A percentile compares a stretch with the other conserved stretches of the same genome.
Conservation (phyloP, 2,113 vertebrate genomes). For the Edolisoma coerulescens region DNA sequence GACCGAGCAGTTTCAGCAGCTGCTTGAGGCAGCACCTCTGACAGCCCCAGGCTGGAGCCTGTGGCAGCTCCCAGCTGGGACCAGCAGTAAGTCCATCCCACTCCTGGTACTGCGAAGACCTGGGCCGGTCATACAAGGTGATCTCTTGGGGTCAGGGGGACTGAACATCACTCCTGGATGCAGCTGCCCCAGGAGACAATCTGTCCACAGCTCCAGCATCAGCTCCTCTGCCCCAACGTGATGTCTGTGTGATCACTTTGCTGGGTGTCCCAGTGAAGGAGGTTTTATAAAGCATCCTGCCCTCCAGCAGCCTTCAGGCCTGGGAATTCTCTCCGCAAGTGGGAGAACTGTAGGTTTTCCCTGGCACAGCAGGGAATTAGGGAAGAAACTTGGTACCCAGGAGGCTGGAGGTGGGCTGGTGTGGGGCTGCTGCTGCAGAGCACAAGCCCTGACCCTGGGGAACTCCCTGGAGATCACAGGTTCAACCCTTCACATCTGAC, state of each 20-base stretch:
- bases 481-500: not conserved
- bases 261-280: not conserved
- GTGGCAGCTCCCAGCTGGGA: not conserved
- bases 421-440: not conserved
- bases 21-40: not conserved
- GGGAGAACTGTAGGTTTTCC: not conserved
- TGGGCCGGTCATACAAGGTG: not conserved
- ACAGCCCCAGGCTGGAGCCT: not conserved
- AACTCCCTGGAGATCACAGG: not conserved
- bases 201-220: not conserved
- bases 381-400: not conserved
- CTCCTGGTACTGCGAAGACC: not conserved
- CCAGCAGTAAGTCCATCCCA: not conserved
- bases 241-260: not conserved
- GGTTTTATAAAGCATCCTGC: not conserved
- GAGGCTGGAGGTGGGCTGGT: not conserved
- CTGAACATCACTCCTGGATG: not conserved
- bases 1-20: not conserved
- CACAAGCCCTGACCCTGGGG: not conserved
- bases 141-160: not conserved
- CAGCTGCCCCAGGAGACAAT: not conserved
- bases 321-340: not conserved
- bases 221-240: not conserved
- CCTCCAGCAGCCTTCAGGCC: not conserved
- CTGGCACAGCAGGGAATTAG: not conserved